Conservation (phyloP, 2,888 invertebrate species). For the Volucella bombylans region DNA sequence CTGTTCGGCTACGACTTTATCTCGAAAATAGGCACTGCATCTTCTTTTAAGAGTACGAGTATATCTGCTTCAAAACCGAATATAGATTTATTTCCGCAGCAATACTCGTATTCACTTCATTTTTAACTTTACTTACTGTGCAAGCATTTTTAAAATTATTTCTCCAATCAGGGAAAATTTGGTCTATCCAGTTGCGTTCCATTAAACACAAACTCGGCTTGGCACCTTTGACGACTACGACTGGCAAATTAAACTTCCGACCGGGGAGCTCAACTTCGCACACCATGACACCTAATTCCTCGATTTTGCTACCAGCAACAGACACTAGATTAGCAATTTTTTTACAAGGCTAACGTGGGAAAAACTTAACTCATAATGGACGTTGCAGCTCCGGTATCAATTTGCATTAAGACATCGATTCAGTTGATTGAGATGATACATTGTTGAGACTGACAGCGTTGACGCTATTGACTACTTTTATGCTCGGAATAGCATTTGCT, state of each 20-base stretch:
- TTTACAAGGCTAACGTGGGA: not conserved
- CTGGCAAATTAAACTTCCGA: not conserved
- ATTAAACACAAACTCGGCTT: not conserved
- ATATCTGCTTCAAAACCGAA: too few relatives aligned
- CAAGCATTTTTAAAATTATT: too few relatives aligned
- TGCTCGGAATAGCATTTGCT: not conserved
- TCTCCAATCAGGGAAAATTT: too few relatives aligned
- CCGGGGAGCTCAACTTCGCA: slow-evolving; percentile 4
- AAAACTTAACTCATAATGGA: not conserved
- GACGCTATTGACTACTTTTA: slow-evolving; percentile 1
- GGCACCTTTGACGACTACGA: slow-evolving; percentile 5
- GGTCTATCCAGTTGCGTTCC: too few relatives aligned
- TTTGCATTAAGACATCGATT: not conserved
- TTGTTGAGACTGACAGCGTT: not conserved
- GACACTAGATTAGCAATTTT: not conserved
- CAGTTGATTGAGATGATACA: not conserved
- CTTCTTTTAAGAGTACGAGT: too few relatives aligned
- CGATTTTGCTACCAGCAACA: slow-evolving; percentile 2
- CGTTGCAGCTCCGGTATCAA: not conserved
- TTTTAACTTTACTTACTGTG: too few relatives aligned
- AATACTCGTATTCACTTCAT: too few relatives aligned
- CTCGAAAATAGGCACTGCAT: too few relatives aligned
- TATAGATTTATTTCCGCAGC: too few relatives aligned
- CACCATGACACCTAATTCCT: slow-evolving; percentile 4
- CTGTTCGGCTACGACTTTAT: too few relatives aligned